phyloP scores from a whole-genome alignment of 2,888 invertebrate species.

The Aplocera efformata region DNA sequence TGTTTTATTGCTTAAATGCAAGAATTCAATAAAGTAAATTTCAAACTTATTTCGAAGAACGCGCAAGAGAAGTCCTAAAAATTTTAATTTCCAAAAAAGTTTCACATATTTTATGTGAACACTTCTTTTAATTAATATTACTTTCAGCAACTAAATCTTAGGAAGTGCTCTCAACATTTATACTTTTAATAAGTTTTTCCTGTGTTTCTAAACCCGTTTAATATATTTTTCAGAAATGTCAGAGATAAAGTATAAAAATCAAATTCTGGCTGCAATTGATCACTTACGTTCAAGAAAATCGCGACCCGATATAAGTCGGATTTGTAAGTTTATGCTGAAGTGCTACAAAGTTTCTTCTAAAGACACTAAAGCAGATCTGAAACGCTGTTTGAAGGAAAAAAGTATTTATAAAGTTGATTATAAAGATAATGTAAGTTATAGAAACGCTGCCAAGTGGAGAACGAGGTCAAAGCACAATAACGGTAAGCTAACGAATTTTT shows the following conservation, averaged over 20 bases:
- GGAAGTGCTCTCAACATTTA: too few species aligned
- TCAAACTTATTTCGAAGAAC: too few species aligned
- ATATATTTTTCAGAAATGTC: slow-evolving; percentile 68
- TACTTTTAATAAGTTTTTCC: too few species aligned
- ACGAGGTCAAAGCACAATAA: slow-evolving; percentile 56
- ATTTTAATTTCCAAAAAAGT: too few species aligned
- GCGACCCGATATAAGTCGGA: slow-evolving; percentile 90
- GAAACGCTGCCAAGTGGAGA: slow-evolving; percentile 88
- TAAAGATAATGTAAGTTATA: slow-evolving; percentile 91
- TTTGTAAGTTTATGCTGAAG: slow-evolving; percentile 89
- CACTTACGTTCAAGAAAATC: slow-evolving; percentile 91
- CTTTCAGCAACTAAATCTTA: too few species aligned
- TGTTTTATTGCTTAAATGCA: slow-evolving; percentile 15
- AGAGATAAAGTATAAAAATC: slow-evolving; percentile 85
- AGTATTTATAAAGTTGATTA: slow-evolving; percentile 91
- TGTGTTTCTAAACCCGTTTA: too few species aligned
- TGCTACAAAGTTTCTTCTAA: slow-evolving; percentile 85
- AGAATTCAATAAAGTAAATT: not conserved
- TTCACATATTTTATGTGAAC: too few species aligned
- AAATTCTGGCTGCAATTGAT: slow-evolving; percentile 91
- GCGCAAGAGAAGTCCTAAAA: too few species aligned
- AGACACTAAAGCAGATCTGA: slow-evolving; percentile 86
- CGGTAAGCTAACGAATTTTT: slow-evolving; percentile 46
- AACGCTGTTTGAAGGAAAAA: slow-evolving; percentile 86
- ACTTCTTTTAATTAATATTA: too few species aligned